Evolutionary conservation across 2,888 invertebrate species (phyloP).

Genomic region (Xylocampa areola): DNA sequence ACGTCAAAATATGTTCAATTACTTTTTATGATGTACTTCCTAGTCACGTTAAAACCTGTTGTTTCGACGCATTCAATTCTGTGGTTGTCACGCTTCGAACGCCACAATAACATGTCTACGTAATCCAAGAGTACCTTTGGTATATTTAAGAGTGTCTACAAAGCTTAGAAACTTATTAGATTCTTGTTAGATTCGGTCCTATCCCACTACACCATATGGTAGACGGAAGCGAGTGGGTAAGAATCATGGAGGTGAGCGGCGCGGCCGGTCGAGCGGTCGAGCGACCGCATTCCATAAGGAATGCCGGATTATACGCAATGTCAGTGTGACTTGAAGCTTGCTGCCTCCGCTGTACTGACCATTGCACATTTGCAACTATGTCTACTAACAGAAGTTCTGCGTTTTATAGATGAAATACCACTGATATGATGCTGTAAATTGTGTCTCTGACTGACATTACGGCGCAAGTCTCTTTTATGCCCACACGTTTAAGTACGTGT

Average conservation of each 20-base stretch:
- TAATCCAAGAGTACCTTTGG: slow-evolving; percentile 5
- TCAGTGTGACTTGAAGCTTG: slow-evolving; percentile 83
- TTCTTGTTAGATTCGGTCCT: slow-evolving; percentile 81
- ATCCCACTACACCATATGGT: slow-evolving; percentile 86
- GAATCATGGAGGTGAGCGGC: slow-evolving; percentile 84
- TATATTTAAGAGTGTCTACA: not conserved
- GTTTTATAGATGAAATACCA: slow-evolving; percentile 29
- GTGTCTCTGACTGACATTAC: slow-evolving; percentile 64
- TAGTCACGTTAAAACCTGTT: slow-evolving; percentile 45
- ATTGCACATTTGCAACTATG: slow-evolving; percentile 72
- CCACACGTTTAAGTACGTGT: slow-evolving; percentile 51
- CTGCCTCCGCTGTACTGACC: slow-evolving; percentile 65
- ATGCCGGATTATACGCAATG: slow-evolving; percentile 89
- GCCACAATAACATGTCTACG: slow-evolving; percentile 19
- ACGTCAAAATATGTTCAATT: slow-evolving; percentile 18
- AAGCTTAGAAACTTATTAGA: slow-evolving; percentile 62
- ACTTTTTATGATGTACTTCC: slow-evolving; percentile 18
- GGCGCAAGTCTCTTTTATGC: slow-evolving; percentile 68
- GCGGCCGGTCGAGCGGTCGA: slow-evolving; percentile 80
- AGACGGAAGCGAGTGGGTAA: slow-evolving; percentile 82
- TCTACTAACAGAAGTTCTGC: slow-evolving; percentile 39
- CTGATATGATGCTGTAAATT: slow-evolving; percentile 38
- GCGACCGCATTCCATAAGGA: slow-evolving; percentile 89
- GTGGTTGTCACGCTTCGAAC: slow-evolving; percentile 22
- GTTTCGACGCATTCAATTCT: slow-evolving; percentile 34